Conservation (phyloP, 2,797 vertebrate species). For the Choloepus didactylus region DNA sequence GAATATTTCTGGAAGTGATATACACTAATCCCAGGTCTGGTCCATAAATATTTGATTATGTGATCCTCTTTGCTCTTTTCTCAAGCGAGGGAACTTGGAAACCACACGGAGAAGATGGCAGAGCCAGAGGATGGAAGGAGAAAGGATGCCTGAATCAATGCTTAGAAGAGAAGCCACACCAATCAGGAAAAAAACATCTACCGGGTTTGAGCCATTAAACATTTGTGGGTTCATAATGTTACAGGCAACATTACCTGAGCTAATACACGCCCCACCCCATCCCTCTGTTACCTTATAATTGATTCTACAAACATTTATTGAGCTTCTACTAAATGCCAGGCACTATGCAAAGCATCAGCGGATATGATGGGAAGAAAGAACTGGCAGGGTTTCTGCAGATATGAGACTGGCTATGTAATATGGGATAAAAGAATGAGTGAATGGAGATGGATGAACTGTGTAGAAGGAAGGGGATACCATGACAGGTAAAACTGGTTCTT, state of each 20-base stretch:
- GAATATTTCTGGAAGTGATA: neutral
- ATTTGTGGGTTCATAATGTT: neutral
- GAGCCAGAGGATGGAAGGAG: neutral
- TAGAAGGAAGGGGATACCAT: too few species aligned
- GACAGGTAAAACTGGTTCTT: neutral
- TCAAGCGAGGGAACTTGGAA: neutral
- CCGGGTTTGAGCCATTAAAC: neutral
- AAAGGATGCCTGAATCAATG: neutral
- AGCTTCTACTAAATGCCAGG: neutral
- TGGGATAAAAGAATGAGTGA: neutral
- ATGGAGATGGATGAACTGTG: neutral
- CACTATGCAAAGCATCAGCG: neutral
- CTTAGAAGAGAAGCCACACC: neutral
- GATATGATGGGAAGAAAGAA: neutral
- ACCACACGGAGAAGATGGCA: neutral
- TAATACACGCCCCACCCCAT: neutral
- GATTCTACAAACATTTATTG: neutral
- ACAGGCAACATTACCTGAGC: neutral
- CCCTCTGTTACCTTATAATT: neutral
- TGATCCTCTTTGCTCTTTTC: neutral
- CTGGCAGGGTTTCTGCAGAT: neutral
- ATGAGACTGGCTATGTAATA: neutral
- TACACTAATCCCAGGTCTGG: neutral
- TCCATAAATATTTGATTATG: neutral
- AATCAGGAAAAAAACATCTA: neutral